Conservation (phyloP, 2,113 vertebrate species). For the Saimiri boliviensis region DNA sequence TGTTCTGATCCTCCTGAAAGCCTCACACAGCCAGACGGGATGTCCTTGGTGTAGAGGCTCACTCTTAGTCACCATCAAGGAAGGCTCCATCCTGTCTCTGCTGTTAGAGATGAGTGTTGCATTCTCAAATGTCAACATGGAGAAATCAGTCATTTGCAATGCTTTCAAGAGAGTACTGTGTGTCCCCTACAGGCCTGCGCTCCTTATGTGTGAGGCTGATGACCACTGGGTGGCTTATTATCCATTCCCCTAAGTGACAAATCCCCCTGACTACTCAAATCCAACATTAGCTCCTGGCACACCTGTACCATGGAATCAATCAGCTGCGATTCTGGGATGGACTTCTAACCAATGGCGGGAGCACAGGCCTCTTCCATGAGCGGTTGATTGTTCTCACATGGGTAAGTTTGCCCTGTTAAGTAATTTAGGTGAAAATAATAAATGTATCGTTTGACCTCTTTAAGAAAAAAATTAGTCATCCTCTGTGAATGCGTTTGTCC, state of each 20-base stretch:
- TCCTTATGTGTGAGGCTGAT: not conserved
- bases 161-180: accelerated
- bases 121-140: not conserved
- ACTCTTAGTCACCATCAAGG: not conserved
- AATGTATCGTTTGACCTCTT: not conserved
- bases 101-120: no score
- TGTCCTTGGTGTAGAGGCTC: not conserved
- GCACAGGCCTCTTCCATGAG: accelerated
- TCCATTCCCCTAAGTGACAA: accelerated
- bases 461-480: not conserved
- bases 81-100: not conserved
- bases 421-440: not conserved
- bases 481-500: not conserved
- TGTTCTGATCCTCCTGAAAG: accelerated
- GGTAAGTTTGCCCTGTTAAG: not conserved
- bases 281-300: accelerated
- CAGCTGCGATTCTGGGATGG: not conserved
- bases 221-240: accelerated
- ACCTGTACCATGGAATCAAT: accelerated
- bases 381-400: not conserved
- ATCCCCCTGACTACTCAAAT: accelerated
- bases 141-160: accelerated
- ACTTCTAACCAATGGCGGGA: accelerated
- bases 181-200: accelerated
- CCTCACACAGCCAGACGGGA: accelerated